These are phyloP conservation scores for Pocillopora damicornis DNA, from an alignment of 64 coral and sea anemone species.

Conservation along the genomic window DNA sequence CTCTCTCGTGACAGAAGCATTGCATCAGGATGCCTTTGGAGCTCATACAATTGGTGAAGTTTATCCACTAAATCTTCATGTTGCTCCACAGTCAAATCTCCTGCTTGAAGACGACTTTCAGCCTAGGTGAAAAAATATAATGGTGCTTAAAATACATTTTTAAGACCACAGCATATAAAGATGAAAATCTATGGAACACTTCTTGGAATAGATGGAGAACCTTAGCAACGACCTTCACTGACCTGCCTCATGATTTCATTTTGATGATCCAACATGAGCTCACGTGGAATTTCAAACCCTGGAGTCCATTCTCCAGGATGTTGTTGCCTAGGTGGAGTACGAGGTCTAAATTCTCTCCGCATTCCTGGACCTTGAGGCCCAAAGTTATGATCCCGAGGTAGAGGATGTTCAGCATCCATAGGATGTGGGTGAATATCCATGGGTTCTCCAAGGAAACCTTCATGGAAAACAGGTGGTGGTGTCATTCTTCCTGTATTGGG, in stretches of 20 bases:
- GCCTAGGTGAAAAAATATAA: slow-evolving; percentile 24
- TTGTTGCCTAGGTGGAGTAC: not conserved
- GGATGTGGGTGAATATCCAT: not conserved
- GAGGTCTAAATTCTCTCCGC: not conserved
- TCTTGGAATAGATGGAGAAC: too few species aligned
- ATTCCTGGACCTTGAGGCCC: not conserved
- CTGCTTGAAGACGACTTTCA: slow-evolving; percentile 63
- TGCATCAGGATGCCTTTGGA: slow-evolving; percentile 77
- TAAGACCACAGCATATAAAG: too few species aligned
- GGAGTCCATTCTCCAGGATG: slow-evolving; percentile 27
- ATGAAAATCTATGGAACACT: not conserved
- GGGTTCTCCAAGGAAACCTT: slow-evolving; percentile 2
- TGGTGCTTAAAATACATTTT: too few species aligned
- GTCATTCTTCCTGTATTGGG: slow-evolving; percentile 28
- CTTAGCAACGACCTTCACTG: not conserved
- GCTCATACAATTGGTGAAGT: slow-evolving; percentile 88
- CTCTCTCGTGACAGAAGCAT: slow-evolving; percentile 13
- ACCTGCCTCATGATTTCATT: slow-evolving; percentile 74
- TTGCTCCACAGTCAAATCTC: slow-evolving; percentile 81
- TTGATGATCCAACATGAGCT: slow-evolving; percentile 70
- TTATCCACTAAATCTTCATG: slow-evolving; percentile 88
- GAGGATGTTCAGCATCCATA: not conserved
- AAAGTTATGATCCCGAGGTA: slow-evolving; percentile 1
- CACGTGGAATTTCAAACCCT: slow-evolving; percentile 75
- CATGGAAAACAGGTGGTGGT: slow-evolving; percentile 2